Evolutionary conservation across 2,113 vertebrate species (phyloP).

Genomic region (Pterocles gutturalis): DNA sequence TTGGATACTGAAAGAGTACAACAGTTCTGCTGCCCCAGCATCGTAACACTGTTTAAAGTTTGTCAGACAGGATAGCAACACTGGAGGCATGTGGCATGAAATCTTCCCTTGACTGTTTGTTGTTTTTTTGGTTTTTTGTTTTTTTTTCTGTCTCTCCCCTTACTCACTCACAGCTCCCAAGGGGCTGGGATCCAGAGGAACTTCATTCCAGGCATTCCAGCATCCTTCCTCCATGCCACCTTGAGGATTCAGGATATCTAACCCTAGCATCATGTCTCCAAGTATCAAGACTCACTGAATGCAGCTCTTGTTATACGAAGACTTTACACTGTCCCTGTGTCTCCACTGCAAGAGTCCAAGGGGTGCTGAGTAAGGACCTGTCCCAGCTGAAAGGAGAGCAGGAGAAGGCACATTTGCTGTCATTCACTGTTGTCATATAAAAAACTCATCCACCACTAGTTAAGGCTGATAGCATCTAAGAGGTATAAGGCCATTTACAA

Average conservation of each 20-base stretch:
- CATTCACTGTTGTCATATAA: not conserved
- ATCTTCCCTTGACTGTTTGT: not conserved
- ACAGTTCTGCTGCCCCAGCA: not conserved
- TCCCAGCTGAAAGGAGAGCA: slow-evolving; percentile 3
- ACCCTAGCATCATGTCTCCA: not conserved
- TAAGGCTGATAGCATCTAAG: not conserved
- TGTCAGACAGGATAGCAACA: not conserved
- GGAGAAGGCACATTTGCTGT: not conserved
- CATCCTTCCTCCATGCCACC: not conserved
- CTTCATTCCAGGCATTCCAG: not conserved
- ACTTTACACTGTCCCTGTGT: not conserved
- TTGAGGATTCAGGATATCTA: not conserved
- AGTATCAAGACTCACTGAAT: not conserved
- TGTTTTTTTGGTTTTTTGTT: too few relatives aligned
- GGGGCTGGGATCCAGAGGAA: not conserved
- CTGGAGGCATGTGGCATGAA: not conserved
- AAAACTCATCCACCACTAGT: not conserved
- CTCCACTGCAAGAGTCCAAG: not conserved
- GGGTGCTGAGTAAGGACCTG: not conserved
- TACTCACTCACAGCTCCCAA: not conserved
- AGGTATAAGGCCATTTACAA: not conserved
- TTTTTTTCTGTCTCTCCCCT: not conserved
- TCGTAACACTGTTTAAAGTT: not conserved
- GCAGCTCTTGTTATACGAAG: not conserved
- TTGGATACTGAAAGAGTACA: not conserved